A percentile compares a stretch with the other conserved stretches of the same genome.
Conservation (phyloP, 1,140 invertebrate species). For the Ericerus pela region DNA sequence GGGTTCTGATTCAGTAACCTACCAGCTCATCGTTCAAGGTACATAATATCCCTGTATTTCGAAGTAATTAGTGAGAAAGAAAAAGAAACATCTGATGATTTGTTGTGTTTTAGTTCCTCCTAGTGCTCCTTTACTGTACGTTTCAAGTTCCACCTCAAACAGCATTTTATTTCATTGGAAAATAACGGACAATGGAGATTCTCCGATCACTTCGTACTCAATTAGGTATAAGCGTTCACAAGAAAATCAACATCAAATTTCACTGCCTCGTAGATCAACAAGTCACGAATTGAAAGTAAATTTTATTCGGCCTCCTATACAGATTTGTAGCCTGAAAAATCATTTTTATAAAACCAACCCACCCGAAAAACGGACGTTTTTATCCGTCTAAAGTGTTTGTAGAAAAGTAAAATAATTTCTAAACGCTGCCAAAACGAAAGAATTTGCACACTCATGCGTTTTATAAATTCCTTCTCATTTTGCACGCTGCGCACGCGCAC, state of each 20-base stretch:
- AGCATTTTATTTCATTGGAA: slow-evolving; percentile 58
- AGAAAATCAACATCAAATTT: slow-evolving; percentile 43
- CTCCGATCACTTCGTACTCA: slow-evolving; percentile 46
- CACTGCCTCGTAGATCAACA: slow-evolving; percentile 43
- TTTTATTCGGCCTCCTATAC: too few species aligned
- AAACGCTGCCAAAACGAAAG: too few species aligned
- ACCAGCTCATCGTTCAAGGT: slow-evolving; percentile 39
- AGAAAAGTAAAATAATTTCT: too few species aligned
- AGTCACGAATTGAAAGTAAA: slow-evolving; percentile 51
- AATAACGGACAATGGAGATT: slow-evolving; percentile 48
- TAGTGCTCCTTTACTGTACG: slow-evolving; percentile 47
- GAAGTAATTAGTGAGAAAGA: neutral
- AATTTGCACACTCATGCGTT: too few species aligned
- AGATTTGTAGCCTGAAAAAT: too few species aligned
- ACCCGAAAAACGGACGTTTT: too few species aligned
- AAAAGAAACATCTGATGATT: neutral
- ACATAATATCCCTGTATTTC: neutral
- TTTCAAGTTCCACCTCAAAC: slow-evolving; percentile 51
- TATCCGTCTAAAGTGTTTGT: too few species aligned
- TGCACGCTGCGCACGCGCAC: too few species aligned
- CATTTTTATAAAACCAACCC: too few species aligned
- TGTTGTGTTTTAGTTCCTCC: slow-evolving; percentile 40
- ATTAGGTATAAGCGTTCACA: slow-evolving; percentile 48
- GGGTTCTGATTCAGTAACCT: slow-evolving; percentile 35
- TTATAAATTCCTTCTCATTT: too few species aligned